Percentiles rank a stretch among this genome's conserved stretches.
These are phyloP conservation scores for Trematocara stigmaticum DNA, from an alignment of 2,113 vertebrate genomes.

Conservation along the genomic window DNA sequence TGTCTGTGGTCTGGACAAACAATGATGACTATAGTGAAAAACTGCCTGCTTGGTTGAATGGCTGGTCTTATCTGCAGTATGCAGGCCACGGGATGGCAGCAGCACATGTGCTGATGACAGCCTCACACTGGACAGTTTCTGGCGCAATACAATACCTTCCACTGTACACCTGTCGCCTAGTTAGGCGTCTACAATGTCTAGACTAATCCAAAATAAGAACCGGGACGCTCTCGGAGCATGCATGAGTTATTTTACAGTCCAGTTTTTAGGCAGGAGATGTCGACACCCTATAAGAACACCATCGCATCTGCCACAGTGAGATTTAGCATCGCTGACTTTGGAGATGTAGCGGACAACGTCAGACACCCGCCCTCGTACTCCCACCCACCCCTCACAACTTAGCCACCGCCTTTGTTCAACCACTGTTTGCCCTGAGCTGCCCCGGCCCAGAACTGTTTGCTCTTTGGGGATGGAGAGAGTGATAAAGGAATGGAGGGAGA, in stretches of 20 bases:
- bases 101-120: slow-evolving; percentile 69
- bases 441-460: slow-evolving; percentile 56
- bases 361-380: slow-evolving; percentile 2
- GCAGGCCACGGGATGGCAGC: slow-evolving; percentile 49
- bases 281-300: background rate
- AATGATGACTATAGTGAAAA: slow-evolving; percentile 59
- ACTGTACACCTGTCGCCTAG: slow-evolving; percentile 61
- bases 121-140: slow-evolving; percentile 26
- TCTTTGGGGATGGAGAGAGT: slow-evolving; percentile 36
- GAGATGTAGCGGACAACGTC: slow-evolving; percentile 18
- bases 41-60: slow-evolving; percentile 41
- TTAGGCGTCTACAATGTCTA: background rate
- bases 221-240: background rate
- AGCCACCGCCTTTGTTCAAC: slow-evolving; percentile 33
- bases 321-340: slow-evolving; percentile 15
- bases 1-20: slow-evolving; percentile 42
- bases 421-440: slow-evolving; percentile 50
- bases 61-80: slow-evolving; percentile 56
- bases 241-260: background rate
- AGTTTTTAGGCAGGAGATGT: background rate
- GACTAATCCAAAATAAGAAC: background rate
- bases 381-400: background rate
- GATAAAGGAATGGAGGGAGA: slow-evolving; percentile 52
- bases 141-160: slow-evolving; percentile 47
- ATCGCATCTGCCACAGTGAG: background rate